Base-by-base conservation (phyloP, 2,113 vertebrate genomes). In the Esox niger region DNA sequence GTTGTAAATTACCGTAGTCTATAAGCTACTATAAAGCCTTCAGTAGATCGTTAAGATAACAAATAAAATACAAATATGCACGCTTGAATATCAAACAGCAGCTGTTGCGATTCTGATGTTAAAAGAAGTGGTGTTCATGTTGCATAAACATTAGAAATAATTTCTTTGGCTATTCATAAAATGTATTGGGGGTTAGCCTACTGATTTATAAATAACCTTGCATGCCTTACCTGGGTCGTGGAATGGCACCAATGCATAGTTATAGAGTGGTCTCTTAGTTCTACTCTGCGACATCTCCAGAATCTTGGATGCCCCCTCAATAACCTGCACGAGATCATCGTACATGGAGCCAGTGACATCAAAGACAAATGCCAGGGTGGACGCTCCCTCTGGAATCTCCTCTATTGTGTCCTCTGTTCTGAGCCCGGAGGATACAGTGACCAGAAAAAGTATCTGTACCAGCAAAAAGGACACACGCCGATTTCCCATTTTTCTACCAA, bases 331-430 rank as follows among this genome's bases (percentile, higher is more conserved):
- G 77, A 99, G 80, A 74, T 99, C 97, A 68, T 99, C 97, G 65
- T 98, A 99, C 97, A 99, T 98, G 86, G 97, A 99, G 20, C 97
- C 97, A 46, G 97, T 98, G 33, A 99, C 96, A 77, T 99, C 97
- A 64, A 99, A 99, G n/a, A 98, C 97, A 83, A 99, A 99, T 0
- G 96, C 93, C 83, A 99, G 85, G 52, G 97, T 98, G 69, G 97
- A 98, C 49, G 97, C 96, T 35, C 96, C 97, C 81, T 98, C 94
- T 1, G 96, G 95, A 73, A 94, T 91, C 10, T 87, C 90, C 74
- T 91, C 70, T 62, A 84, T 81, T 0, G 78, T n/a, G 68, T 59
- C 70, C 26, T 67, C 76, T n/a, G 73, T 90, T 91, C 31, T 87
- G 92, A 2, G 35, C n/a, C 87, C 88, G 29, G 75, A 33, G 56